Base-by-base conservation (phyloP, 2,797 vertebrate genomes). In the Aselliscus stoliczkanus region DNA sequence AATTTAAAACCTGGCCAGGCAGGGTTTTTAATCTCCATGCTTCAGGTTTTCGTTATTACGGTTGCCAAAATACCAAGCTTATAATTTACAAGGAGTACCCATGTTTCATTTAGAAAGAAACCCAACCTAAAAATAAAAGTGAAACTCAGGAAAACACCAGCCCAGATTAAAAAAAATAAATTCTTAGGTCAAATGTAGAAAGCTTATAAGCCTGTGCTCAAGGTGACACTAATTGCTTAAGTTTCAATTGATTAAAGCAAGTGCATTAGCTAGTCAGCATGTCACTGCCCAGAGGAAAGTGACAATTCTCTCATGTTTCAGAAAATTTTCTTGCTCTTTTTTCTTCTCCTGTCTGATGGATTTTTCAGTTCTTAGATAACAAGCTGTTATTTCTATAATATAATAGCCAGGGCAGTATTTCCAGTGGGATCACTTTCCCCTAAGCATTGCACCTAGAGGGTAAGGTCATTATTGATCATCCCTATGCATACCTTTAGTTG, bases 61-160 rank as follows among this genome's bases (percentile, higher is more conserved):
- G 67, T 95, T 97, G 97, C 90, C 94, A 80, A 83, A 93, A 70
- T 0, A 0, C 94, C 93, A 93, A 56, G 60, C 88, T 93, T 93
- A 56, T 93, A 94, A 96, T 95, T 93, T 95, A 94, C 90, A 86
- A 77, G 85, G 72, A 64, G 44, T 81, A 85, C n/a, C 89, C 15
- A 7, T 8, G 42, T 86, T 82, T 86, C 88, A 75, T 69, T 83
- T 82, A 75, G 70, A 85, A 84, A 87, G 81, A 92, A 94, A 87
- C 81, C 58, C 73, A 83, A 70, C 82, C 82, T 93, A 80, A 97
- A 96, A 90, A 67, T 82, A 90, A 88, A 58, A 95, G 64, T 6
- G 75, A 76, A 94, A 89, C 83, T 83, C 72, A 67, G 54, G 93
- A 94, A 96, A 96, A 96, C 77, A 92, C 56, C 72, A 90, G 54